Evolutionary conservation across 1,140 invertebrate species (phyloP).

Genomic region (Drosophila obscura): DNA sequence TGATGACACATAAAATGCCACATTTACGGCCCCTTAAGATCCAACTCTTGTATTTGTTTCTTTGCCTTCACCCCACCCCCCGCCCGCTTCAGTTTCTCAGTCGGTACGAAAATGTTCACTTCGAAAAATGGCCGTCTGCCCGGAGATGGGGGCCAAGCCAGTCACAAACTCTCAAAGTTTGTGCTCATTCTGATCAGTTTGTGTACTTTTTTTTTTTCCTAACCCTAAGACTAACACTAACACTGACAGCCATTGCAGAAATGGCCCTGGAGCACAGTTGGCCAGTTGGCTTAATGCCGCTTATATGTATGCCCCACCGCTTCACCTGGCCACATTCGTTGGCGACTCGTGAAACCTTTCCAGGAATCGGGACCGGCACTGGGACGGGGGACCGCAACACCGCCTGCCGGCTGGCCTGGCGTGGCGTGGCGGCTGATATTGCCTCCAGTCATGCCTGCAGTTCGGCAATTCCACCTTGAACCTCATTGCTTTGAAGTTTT

Average conservation of each 20-base stretch:
- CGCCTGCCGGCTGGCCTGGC: slow-evolving; percentile 8
- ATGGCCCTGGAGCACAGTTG: slow-evolving; percentile 16
- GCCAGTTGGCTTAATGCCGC: slow-evolving; percentile 6
- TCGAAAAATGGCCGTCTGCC: slow-evolving; percentile 30
- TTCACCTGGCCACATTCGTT: neutral
- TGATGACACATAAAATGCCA: slow-evolving; percentile 77
- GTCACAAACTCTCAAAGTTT: slow-evolving; percentile 9
- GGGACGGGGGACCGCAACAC: slow-evolving; percentile 31
- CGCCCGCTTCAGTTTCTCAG: neutral
- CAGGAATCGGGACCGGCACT: slow-evolving; percentile 41
- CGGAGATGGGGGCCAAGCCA: neutral
- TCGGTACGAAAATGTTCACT: slow-evolving; percentile 36
- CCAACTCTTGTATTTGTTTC: slow-evolving; percentile 42
- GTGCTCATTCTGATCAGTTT: neutral
- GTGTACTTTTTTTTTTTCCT: slow-evolving; percentile 20
- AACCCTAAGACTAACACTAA: slow-evolving; percentile 25
- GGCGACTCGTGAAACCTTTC: slow-evolving; percentile 27
- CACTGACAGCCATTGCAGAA: slow-evolving; percentile 42
- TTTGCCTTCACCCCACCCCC: slow-evolving; percentile 4
- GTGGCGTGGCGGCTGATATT: slow-evolving; percentile 10
- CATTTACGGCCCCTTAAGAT: slow-evolving; percentile 72
- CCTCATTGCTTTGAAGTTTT: slow-evolving; percentile 33
- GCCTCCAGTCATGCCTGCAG: slow-evolving; percentile 5
- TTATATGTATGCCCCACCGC: neutral
- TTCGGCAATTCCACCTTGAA: slow-evolving; percentile 27